Conservation (phyloP, 1,140 invertebrate genomes). For the Bombus impatiens region DNA sequence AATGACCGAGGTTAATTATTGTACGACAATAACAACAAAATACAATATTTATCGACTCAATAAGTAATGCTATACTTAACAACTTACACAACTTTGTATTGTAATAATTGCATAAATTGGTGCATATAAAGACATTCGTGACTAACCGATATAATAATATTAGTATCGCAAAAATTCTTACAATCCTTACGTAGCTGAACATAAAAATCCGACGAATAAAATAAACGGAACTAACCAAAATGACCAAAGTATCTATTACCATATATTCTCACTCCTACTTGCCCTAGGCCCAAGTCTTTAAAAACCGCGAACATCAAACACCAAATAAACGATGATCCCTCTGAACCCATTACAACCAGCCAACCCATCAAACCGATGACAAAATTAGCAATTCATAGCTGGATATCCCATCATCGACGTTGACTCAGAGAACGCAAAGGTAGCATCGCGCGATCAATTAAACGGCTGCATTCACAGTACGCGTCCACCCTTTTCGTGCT, state of each 20-base stretch:
- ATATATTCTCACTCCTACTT: not conserved
- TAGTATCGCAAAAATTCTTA: too few species aligned
- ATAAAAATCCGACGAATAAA: too few species aligned
- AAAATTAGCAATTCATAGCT: conserved; percentile 7
- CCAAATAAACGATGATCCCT: not conserved
- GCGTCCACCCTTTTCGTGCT: conserved; percentile 13
- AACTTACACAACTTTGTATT: too few species aligned
- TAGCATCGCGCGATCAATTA: conserved; percentile 23
- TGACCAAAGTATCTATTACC: not conserved
- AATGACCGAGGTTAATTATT: too few species aligned
- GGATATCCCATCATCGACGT: not conserved
- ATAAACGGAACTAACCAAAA: not conserved
- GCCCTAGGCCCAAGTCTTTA: not conserved
- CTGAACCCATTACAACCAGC: not conserved
- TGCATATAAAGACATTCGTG: too few species aligned
- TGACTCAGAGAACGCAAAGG: not conserved
- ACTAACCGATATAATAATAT: too few species aligned
- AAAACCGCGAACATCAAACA: not conserved
- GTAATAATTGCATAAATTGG: too few species aligned
- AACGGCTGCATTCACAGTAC: not conserved
- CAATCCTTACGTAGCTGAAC: too few species aligned
- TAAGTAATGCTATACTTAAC: too few species aligned
- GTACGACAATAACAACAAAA: too few species aligned
- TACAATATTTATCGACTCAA: too few species aligned
- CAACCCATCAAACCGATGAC: not conserved